Evolutionary conservation across 2,113 vertebrate species (phyloP).

Genomic region (Dendropsophus ebraccatus): DNA sequence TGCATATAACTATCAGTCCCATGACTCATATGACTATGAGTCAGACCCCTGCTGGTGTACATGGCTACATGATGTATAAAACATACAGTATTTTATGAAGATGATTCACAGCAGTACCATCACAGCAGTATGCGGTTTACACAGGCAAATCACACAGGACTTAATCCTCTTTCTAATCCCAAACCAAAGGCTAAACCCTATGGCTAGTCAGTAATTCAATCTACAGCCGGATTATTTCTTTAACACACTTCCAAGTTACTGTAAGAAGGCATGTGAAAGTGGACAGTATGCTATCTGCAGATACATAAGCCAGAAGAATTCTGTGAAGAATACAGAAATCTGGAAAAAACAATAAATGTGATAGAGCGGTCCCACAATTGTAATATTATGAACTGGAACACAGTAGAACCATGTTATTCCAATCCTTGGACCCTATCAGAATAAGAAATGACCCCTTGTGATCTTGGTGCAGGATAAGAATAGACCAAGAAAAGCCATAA

Average conservation of each 20-base stretch:
- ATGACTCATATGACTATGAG: too few relatives aligned
- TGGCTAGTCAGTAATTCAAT: constrained; percentile 33
- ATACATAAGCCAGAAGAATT: neutral
- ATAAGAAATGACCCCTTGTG: too few relatives aligned
- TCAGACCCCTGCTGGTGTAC: too few relatives aligned
- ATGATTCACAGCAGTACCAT: constrained; percentile 6
- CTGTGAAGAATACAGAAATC: neutral
- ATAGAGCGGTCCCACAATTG: too few relatives aligned
- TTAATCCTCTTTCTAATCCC: constrained; percentile 19
- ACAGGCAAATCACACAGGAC: constrained; percentile 8
- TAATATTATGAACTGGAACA: too few relatives aligned
- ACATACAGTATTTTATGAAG: neutral
- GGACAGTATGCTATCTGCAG: neutral
- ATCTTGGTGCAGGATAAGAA: too few relatives aligned
- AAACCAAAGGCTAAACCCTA: constrained; percentile 25
- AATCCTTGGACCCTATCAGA: too few relatives aligned
- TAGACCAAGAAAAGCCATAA: too few relatives aligned
- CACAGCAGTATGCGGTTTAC: neutral
- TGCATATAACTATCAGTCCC: too few relatives aligned
- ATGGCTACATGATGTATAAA: too few relatives aligned
- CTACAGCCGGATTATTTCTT: constrained; percentile 26
- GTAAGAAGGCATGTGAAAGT: neutral
- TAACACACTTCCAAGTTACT: constrained; percentile 16
- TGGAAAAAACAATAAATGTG: neutral
- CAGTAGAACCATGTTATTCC: too few relatives aligned